Evolutionary conservation across 2,113 vertebrate species (phyloP).

Genomic region (Neoarius graeffei): DNA sequence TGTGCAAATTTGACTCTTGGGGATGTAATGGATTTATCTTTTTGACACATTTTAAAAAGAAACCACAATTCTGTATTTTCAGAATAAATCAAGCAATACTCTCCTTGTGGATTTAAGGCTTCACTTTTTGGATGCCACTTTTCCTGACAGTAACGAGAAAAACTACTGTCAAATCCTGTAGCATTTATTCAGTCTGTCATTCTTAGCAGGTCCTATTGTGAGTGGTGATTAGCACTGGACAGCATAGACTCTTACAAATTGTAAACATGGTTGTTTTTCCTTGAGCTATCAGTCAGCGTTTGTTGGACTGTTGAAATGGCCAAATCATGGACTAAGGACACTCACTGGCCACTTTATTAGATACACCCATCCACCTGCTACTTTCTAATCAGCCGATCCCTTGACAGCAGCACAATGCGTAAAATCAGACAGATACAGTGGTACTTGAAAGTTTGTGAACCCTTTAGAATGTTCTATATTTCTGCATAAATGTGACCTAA

Average conservation of each 20-base stretch:
- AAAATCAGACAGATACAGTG: too few relatives aligned
- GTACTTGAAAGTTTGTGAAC: too few relatives aligned
- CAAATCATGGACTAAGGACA: not conserved
- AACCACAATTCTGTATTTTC: not conserved
- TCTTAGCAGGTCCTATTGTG: not conserved
- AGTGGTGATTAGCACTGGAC: not conserved
- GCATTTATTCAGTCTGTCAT: not conserved
- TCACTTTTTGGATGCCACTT: not conserved
- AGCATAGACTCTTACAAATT: not conserved
- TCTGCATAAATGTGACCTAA: too few relatives aligned
- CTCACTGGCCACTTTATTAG: too few relatives aligned
- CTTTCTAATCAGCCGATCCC: too few relatives aligned
- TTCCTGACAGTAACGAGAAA: not conserved
- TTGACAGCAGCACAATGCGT: too few relatives aligned
- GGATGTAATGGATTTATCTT: not conserved
- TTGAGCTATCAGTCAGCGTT: not conserved
- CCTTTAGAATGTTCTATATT: too few relatives aligned
- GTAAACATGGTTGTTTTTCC: not conserved
- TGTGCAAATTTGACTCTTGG: not conserved
- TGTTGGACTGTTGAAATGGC: not conserved
- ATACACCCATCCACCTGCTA: too few relatives aligned
- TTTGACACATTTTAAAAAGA: too few relatives aligned
- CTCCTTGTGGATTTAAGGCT: not conserved
- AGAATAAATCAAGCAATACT: not conserved
- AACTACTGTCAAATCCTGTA: not conserved